Evolutionary conservation across 2,888 invertebrate genomes (phyloP), one percentile per base, ranked within the genome.

Genomic region (Biston betularia): DNA sequence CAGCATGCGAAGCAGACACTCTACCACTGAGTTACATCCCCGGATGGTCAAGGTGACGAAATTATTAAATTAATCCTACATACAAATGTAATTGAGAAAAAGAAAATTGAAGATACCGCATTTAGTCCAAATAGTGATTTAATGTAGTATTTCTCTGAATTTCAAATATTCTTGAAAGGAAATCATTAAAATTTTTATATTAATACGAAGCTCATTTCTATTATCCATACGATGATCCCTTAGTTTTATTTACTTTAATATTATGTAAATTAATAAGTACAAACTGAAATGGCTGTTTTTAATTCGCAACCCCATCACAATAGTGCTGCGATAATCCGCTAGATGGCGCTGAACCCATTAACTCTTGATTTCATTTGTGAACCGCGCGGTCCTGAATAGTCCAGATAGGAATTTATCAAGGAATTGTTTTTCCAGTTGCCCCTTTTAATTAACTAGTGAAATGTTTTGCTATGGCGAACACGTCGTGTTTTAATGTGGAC

Each of bases 1-100:
- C 94, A 94, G 94, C 95, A 95, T 95, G 95, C 95, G 94, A 95
- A 95, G 95, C 95, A 94, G 94, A 94, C 95, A 94, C 95, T 95
- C 92, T 92, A 92, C 91, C 92, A 91, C 92, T 92, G 90, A 92
- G 92, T 92, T 92, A 92, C 90, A 92, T 86, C 92, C 92, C 92
- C 92, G 67, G 68, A n/a, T 73, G 5, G 0, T 0, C 0, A 0
- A 0, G 0, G 0, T 75, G 40, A 14, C 0, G 1, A 56, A 50
- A 50, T n/a, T 50, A 10, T 0, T 8, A 34, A 4, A 34, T 12
- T 1, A 7, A 0, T 10, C 10, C 11, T 12, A 33, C 0, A 11
- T 2, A 8, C 46, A 15, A 15, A 6, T n/a, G n/a, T 24, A 12
- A 44, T 12, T 6, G 3, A 44, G 38, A 38, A 38, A 4, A 38